A percentile compares a stretch with the other conserved stretches of the same genome.
Conservation (phyloP, 1,140 invertebrate species). For the Heliothis virescens region DNA sequence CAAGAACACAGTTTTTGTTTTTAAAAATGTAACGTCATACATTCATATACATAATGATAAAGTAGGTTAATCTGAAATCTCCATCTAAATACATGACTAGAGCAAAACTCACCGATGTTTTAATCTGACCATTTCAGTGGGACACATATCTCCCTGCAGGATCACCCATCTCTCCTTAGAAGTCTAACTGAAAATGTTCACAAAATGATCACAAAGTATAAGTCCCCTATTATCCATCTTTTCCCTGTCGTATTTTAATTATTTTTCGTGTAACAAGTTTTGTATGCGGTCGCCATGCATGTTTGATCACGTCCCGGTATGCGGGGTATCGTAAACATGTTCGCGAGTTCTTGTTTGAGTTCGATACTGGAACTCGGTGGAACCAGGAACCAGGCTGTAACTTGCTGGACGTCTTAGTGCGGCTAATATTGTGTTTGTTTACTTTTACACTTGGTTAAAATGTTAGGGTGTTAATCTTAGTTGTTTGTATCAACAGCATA, state of each 20-base stretch:
- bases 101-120: too few relatives aligned
- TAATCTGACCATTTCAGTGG: too few relatives aligned
- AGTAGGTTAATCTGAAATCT: too few relatives aligned
- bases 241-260: not conserved
- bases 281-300: conserved; percentile 34
- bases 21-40: not conserved
- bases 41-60: too few relatives aligned
- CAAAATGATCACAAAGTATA: not conserved
- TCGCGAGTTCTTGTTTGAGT: conserved; percentile 48
- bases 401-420: not conserved
- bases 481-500: too few relatives aligned
- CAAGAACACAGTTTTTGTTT: not conserved
- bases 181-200: too few relatives aligned
- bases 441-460: too few relatives aligned
- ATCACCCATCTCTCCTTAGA: too few relatives aligned
- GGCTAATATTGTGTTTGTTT: too few relatives aligned
- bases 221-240: not conserved
- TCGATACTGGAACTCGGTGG: conserved; percentile 10
- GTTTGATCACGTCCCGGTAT: conserved; percentile 40
- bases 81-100: too few relatives aligned
- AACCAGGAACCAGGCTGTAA: not conserved
- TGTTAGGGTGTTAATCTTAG: too few relatives aligned
- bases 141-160: too few relatives aligned
- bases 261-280: conserved; percentile 22
- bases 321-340: conserved; percentile 46